Evolutionary conservation across 1,140 invertebrate species (phyloP).

Genomic region (Procambarus virginalis): DNA sequence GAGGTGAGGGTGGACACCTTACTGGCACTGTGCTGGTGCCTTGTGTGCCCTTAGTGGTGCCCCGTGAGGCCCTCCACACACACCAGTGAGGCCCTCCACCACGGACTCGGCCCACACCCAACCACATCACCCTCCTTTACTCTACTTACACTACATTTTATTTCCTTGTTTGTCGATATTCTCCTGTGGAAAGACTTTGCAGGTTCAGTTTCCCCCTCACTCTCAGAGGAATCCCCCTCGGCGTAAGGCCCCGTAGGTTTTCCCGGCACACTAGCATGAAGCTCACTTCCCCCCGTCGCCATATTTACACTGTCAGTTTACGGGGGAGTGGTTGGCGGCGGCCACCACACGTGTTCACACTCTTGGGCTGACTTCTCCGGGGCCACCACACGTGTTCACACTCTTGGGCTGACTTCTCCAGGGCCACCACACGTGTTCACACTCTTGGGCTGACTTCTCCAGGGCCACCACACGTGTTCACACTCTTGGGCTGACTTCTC

Average conservation of each 20-base stretch:
- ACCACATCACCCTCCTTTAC: neutral
- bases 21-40: no score
- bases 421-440: no score
- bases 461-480: no score
- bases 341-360: neutral
- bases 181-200: constrained; percentile 46
- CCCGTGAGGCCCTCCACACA: no score
- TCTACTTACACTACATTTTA: constrained; percentile 51
- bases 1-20: no score
- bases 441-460: no score
- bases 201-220: constrained; percentile 47
- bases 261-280: constrained; percentile 34
- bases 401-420: no score
- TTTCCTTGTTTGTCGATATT: constrained; percentile 47
- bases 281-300: constrained; percentile 47
- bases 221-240: constrained; percentile 41
- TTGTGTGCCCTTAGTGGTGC: no score
- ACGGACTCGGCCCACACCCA: neutral
- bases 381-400: no score
- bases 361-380: no score
- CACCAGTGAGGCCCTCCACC: no score
- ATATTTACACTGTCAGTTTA: constrained; percentile 55
- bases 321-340: neutral
- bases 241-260: constrained; percentile 36
- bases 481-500: no score